Conservation (phyloP, 2,797 vertebrate species). For the Pogoniulus pusillus region DNA sequence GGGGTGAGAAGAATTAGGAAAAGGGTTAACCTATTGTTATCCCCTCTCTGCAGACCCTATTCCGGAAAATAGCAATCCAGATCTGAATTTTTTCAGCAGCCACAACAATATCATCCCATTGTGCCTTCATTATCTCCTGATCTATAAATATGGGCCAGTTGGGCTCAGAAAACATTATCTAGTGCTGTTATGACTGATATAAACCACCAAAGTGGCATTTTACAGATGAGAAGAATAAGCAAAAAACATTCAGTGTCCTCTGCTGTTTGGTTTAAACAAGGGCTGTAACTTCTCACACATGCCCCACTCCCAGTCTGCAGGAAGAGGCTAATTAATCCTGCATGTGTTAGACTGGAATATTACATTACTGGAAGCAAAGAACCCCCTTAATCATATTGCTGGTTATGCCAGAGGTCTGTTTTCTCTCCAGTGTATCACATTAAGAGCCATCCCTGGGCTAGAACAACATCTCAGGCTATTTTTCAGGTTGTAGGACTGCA, state of each 20-base stretch:
- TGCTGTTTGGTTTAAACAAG: constrained; percentile 52
- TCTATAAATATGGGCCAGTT: constrained; percentile 57
- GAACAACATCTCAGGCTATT: constrained; percentile 11
- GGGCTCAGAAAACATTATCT: constrained; percentile 44
- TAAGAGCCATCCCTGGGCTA: constrained; percentile 36
- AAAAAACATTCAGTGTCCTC: constrained; percentile 50
- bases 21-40: neutral
- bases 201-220: constrained; percentile 57
- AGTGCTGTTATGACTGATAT: constrained; percentile 38
- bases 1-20: neutral
- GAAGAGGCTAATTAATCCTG: constrained; percentile 68
- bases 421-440: constrained; percentile 62
- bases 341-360: constrained; percentile 60
- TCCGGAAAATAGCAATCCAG: neutral
- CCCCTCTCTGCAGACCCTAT: neutral
- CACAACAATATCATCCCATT: neutral
- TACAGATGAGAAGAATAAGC: constrained; percentile 29
- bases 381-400: constrained; percentile 65
- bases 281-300: constrained; percentile 59
- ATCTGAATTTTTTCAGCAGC: constrained; percentile 23
- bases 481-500: constrained; percentile 9
- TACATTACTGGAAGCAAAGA: constrained; percentile 67
- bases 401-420: constrained; percentile 65
- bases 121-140: constrained; percentile 46
- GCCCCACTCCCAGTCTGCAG: constrained; percentile 51